Evolutionary conservation across 2,113 vertebrate genomes (phyloP), one percentile per base, ranked within the genome.

Genomic region (Bettongia penicillata): DNA sequence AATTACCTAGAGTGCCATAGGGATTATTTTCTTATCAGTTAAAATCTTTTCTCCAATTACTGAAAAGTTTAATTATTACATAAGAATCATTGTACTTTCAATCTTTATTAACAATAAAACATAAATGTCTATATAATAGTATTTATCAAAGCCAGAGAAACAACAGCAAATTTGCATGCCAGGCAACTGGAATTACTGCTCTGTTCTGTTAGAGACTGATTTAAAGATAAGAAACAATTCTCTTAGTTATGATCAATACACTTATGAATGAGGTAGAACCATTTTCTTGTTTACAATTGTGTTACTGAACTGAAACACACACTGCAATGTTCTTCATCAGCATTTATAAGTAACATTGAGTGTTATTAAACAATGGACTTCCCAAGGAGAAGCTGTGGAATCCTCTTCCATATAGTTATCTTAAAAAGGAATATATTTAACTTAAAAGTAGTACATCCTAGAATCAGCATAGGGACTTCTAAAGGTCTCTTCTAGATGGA

Each of bases 271-370:
- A 97, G 96, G 95, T 95, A 96, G 22, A 91, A 95, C 97, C 95
- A 93, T 97, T 96, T 93, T 93, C 98, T 98, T 98, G 97, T 98
- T 98, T 98, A 97, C 97, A 98, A 98, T 97, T 8, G 84, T 61
- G 77, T 94, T 14, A 61, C n/a, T 91, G 92, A 90, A 16, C 94
- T 93, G 93, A 95, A 97, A 89, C 94, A 95, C 95, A 96, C 95
- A 93, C 92, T 19, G 96, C 95, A 93, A 91, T 96, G 89, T 96
- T 84, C 19, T 84, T 84, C 7, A 84, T 84, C 94, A 95, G 97
- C 97, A 95, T 97, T 97, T 96, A 0, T 37, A 61, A 92, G 92
- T 25, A 25, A n/a, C 1, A 0, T 1, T 22, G 68, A 50, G 52
- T 51, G 90, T 90, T 89, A 5, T 89, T 2, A 28, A 51, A 37